Percentiles rank a stretch among this genome's conserved stretches.
Evolutionary conservation across 2,797 vertebrate genomes (phyloP).

Genomic region (Argyrosomus regius): DNA sequence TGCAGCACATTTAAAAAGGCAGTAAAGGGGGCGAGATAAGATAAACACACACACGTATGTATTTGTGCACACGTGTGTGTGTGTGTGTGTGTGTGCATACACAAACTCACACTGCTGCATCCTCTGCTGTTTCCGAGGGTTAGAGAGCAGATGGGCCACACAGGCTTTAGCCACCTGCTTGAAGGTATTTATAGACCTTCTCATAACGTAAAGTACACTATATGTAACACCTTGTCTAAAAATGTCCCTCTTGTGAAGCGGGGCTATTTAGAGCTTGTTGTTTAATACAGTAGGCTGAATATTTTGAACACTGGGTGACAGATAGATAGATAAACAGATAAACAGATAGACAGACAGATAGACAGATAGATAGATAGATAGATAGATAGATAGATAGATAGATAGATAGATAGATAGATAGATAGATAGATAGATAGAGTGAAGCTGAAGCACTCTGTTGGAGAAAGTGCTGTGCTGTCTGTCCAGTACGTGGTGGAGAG

Average conservation of each 20-base stretch:
- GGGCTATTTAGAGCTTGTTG: conserved; percentile 16
- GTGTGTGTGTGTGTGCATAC: background rate
- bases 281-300: background rate
- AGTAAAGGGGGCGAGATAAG: background rate
- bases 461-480: too few relatives aligned
- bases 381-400: too few relatives aligned
- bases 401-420: too few relatives aligned
- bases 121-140: conserved; percentile 57
- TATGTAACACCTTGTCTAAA: conserved; percentile 53
- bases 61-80: background rate
- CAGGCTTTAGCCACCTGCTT: conserved; percentile 79
- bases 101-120: conserved; percentile 20
- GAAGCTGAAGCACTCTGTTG: too few relatives aligned
- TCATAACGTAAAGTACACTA: conserved; percentile 50
- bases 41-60: background rate
- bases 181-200: conserved; percentile 79
- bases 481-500: too few relatives aligned
- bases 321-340: too few relatives aligned
- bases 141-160: conserved; percentile 81
- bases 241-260: conserved; percentile 27
- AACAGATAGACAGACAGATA: too few relatives aligned
- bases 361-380: too few relatives aligned
- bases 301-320: background rate
- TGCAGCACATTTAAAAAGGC: conserved; percentile 14
- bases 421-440: too few relatives aligned